Evolutionary conservation across 2,113 vertebrate genomes (phyloP).

Genomic region (Spea multiplicata): DNA sequence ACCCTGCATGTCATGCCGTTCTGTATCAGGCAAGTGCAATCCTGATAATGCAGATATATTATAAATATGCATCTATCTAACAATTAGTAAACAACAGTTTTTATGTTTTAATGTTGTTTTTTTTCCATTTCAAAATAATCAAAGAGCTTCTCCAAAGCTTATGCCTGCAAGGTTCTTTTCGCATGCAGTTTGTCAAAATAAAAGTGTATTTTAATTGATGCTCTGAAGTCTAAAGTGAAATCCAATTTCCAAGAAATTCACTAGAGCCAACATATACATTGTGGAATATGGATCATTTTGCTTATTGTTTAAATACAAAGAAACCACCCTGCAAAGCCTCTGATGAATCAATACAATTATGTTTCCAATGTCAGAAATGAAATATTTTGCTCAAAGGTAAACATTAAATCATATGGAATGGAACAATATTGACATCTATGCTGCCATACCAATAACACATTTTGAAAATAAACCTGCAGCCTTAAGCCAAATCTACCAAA

Average conservation of each 20-base stretch:
- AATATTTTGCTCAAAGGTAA: conserved; percentile 44
- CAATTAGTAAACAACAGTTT: no score
- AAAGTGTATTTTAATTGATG: conserved; percentile 8
- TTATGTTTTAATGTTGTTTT: no score
- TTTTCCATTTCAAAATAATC: no score
- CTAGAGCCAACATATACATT: conserved; percentile 21
- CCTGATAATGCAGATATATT: no score
- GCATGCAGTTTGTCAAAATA: conserved; percentile 3
- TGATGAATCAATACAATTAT: conserved; percentile 32
- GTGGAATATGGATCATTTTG: conserved; percentile 24
- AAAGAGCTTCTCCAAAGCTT: no score
- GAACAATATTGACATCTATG: conserved; percentile 28
- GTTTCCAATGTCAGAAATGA: conserved; percentile 36
- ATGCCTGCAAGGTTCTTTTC: no score
- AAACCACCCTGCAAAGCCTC: conserved; percentile 9
- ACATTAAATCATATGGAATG: conserved; percentile 34
- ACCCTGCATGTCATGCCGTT: no score
- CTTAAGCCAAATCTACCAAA: background rate
- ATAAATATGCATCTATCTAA: no score
- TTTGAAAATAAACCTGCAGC: background rate
- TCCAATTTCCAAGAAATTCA: conserved; percentile 35
- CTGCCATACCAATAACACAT: conserved; percentile 15
- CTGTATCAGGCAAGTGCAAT: no score
- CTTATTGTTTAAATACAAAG: conserved; percentile 32
- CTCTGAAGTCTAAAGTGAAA: conserved; percentile 12